Conservation (phyloP, 2,888 invertebrate genomes). For the Autographa pulchrina region DNA sequence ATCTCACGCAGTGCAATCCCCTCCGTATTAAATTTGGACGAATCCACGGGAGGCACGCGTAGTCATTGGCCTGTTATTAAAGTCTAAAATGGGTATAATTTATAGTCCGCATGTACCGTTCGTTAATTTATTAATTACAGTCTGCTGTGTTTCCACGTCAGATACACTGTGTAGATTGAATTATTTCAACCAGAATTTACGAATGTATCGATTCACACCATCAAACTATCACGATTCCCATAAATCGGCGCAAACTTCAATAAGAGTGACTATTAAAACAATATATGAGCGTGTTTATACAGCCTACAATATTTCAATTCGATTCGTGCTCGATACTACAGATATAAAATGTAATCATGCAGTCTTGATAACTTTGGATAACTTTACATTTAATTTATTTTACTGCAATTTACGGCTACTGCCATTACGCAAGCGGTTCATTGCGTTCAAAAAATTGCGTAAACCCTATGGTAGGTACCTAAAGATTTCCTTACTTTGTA, state of each 20-base stretch:
- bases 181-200: slow-evolving; percentile 25
- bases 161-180: slow-evolving; percentile 8
- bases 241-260: slow-evolving; percentile 23
- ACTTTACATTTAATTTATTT: slow-evolving; percentile 17
- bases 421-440: background rate
- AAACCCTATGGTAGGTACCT: background rate
- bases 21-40: background rate
- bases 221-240: slow-evolving; percentile 8
- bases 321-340: slow-evolving; percentile 23
- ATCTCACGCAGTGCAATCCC: slow-evolving; percentile 21
- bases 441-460: background rate
- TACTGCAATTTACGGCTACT: background rate
- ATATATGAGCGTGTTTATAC: slow-evolving; percentile 18
- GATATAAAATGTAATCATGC: slow-evolving; percentile 26
- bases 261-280: slow-evolving; percentile 17
- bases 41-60: slow-evolving; percentile 27
- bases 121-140: slow-evolving; percentile 9
- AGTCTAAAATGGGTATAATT: slow-evolving; percentile 22
- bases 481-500: background rate
- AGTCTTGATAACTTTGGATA: slow-evolving; percentile 18
- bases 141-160: background rate
- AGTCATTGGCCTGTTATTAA: slow-evolving; percentile 16
- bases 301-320: slow-evolving; percentile 27
- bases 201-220: slow-evolving; percentile 28
- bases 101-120: background rate